A percentile compares a stretch with the other conserved stretches of the same genome.
phyloP scores from a whole-genome alignment of 2,888 invertebrate species.

The Latrodectus hesperus region DNA sequence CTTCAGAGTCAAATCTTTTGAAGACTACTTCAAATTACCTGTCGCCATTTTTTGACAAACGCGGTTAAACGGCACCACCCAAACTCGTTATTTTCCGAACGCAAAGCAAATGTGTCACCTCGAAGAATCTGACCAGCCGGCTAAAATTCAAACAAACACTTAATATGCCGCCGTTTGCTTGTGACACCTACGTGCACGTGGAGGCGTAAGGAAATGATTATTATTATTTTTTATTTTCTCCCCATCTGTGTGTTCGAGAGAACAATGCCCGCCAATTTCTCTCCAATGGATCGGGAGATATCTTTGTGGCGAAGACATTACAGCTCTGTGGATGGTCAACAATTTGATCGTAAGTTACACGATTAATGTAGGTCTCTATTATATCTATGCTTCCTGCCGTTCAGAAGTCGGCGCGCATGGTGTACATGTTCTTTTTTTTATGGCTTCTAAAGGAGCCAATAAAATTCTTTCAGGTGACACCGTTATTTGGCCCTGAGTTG shows the following conservation, averaged over 20 bases:
- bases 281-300: neutral
- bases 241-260: neutral
- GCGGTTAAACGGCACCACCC: neutral
- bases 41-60: no score
- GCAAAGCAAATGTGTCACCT: neutral
- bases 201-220: neutral
- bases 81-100: neutral
- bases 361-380: no score
- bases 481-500: no score
- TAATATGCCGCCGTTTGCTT: conserved; percentile 17
- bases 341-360: neutral
- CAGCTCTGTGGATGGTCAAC: neutral
- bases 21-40: no score
- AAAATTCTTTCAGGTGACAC: no score
- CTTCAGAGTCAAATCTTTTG: no score
- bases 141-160: neutral
- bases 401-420: no score
- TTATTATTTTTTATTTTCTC: no score
- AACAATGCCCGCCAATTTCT: neutral
- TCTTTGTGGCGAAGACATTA: neutral
- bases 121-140: neutral
- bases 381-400: no score
- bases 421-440: no score
- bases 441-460: no score
- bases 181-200: conserved; percentile 22